Conservation (phyloP, 1,140 invertebrate species). For the Drosophila nigromelanica region DNA sequence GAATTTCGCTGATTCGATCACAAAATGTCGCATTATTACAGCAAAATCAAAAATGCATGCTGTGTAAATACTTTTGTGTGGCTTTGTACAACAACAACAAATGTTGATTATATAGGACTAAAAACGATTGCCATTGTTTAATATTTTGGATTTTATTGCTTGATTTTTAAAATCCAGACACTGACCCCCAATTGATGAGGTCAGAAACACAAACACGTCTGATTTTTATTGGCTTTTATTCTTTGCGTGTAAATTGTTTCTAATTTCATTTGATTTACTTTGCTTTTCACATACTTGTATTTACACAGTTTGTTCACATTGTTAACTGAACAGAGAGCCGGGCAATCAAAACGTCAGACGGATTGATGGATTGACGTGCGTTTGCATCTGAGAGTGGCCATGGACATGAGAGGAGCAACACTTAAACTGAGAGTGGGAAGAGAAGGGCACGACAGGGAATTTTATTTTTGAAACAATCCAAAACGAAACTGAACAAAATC, state of each 20-base stretch:
- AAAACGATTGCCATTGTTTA: too few species aligned
- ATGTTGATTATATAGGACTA: too few species aligned
- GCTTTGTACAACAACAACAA: too few species aligned
- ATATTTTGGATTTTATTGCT: too few species aligned
- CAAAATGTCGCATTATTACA: too few species aligned
- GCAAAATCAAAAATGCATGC: too few species aligned
- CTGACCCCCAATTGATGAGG: slow-evolving; percentile 65
- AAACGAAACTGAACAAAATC: background rate
- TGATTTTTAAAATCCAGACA: too few species aligned
- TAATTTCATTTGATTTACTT: slow-evolving; percentile 43
- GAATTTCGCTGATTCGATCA: too few species aligned
- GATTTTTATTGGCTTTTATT: slow-evolving; percentile 47
- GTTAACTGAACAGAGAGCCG: slow-evolving; percentile 40
- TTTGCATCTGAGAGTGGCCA: slow-evolving; percentile 31
- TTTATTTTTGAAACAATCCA: slow-evolving; percentile 39
- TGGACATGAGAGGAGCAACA: slow-evolving; percentile 9
- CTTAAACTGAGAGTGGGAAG: slow-evolving; percentile 13
- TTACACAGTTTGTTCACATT: slow-evolving; percentile 9
- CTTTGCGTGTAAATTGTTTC: slow-evolving; percentile 67
- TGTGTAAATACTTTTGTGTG: too few species aligned
- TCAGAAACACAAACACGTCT: slow-evolving; percentile 43
- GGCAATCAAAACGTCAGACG: slow-evolving; percentile 69
- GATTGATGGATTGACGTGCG: slow-evolving; percentile 65
- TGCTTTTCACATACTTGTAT: background rate
- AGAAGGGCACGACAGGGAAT: background rate